Evolutionary conservation across 2,888 invertebrate species (phyloP), one percentile per base, ranked within the genome.

Genomic region (Bruchidius siliquastri): DNA sequence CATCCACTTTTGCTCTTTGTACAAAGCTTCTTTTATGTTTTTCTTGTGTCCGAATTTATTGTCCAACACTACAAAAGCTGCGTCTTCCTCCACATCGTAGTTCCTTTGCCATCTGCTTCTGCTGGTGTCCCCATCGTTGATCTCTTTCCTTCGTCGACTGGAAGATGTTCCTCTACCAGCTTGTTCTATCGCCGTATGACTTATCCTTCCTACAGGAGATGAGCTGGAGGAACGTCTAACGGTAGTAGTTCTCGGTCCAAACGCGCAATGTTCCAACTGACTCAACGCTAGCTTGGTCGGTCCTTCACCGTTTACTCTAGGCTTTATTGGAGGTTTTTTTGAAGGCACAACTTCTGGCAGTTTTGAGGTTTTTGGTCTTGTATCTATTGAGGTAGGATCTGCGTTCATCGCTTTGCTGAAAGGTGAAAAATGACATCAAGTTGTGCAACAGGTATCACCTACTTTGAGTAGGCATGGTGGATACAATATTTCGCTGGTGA

Each of bases 61-160:
- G 67, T 82, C 81, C 18, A 82, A 71, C 21, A 84, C 80, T 32
- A 82, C 76, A 74, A 84, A 84, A 71, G 83, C 82, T 8, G 77
- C 79, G 72, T 78, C 77, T 26, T 76, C 72, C 22, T 80, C 77
- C 8, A 70, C 72, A 66, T 76, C 72, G 32, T 72, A 32, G 20
- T 18, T 74, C 70, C 71, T 70, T 22, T 21, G 69, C 22, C 72
- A 70, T 66, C 71, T 71, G 13, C 18, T 71, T 22, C 71, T n/a
- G 20, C 32, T 20, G 1, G 66, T 30, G 20, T 67, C 70, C 21
- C 68, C 75, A 20, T 71, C 49, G 26, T 71, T 67, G 3, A 49
- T 21, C 0, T 49, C 68, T 70, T 68, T 74, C 73, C 8, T 21
- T 20, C 71, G 66, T 22, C 66, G 18, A 21, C 66, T 18, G 18